Evolutionary conservation across 2,888 invertebrate genomes (phyloP), one percentile per base, ranked within the genome.

Genomic region (Sipha maydis): DNA sequence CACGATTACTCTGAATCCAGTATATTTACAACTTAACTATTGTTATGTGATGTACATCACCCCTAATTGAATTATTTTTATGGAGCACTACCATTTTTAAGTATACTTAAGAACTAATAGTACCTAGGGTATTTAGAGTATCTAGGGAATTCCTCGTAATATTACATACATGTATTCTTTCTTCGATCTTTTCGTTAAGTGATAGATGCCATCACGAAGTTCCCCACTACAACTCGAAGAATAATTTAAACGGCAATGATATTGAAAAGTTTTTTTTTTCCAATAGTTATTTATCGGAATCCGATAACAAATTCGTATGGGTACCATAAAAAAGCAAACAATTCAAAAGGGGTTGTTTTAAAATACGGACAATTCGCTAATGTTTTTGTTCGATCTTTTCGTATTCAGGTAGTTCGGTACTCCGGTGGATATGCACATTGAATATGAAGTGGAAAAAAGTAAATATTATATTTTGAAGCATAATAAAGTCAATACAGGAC

Each of bases 401-500:
- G 7, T 25, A 34, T 34, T 3, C 61, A 61, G 61, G 61, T 61
- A 61, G 61, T 9, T 25, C 9, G 5, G 61, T 61, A 61, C 21
- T 25, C 61, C 25, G 17, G 38, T 41, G n/a, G 38, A 41, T n/a
- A 21, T 41, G 41, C 9, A 41, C 14, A 76, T 41, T n/a, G 41
- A 76, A 76, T 76, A 76, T 41, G n/a, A 76, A 76, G 41, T 75
- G 31, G 76, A 41, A 38, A 41, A 34, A n/a, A 41, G 25, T 76
- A 25, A 41, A 41, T 76, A 3, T 4, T 61, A 21, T n/a, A 41
- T 41, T 76, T 76, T 76, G n/a, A 41, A 61, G 61, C 25, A 61
- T 25, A 61, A 21, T 7, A 61, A 61, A 61, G 48, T 14, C 1
- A 48, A 48, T 48, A 48, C 11, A 25, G 25, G 25, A 7, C 19